Conservation (phyloP, 2,797 vertebrate genomes). For the Cetoscarus ocellatus region DNA sequence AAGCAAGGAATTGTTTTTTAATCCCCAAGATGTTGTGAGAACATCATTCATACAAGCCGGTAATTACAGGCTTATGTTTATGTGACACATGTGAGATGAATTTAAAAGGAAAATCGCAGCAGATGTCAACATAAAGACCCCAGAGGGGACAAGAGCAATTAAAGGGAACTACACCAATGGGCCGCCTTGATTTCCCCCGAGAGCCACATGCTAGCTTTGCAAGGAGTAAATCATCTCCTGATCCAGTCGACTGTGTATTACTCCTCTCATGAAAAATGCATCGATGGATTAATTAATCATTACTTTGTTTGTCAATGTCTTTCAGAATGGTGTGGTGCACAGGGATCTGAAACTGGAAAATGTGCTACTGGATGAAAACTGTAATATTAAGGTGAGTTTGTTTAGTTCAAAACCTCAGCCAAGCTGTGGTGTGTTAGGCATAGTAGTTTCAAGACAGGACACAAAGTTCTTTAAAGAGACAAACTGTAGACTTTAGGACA, state of each 20-base stretch:
- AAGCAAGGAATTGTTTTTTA: slow-evolving; percentile 60
- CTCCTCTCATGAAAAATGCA: slow-evolving; percentile 51
- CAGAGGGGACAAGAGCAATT: slow-evolving; percentile 67
- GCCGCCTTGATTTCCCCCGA: slow-evolving; percentile 67
- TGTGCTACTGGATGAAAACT: slow-evolving; percentile 99
- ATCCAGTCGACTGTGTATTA: slow-evolving; percentile 49
- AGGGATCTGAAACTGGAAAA: slow-evolving; percentile 99
- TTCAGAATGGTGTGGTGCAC: slow-evolving; percentile 98
- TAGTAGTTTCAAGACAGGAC: no score
- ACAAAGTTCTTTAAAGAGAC: no score
- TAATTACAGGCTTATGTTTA: slow-evolving; percentile 79
- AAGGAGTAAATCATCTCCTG: slow-evolving; percentile 58
- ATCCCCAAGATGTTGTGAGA: slow-evolving; percentile 71
- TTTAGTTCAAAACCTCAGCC: not conserved
- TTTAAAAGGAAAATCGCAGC: slow-evolving; percentile 63
- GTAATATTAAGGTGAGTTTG: slow-evolving; percentile 96
- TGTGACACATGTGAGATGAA: slow-evolving; percentile 74
- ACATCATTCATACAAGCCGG: slow-evolving; percentile 69
- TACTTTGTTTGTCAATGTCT: slow-evolving; percentile 37
- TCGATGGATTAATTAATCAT: slow-evolving; percentile 26
- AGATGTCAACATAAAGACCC: slow-evolving; percentile 74
- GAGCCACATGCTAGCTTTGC: slow-evolving; percentile 39
- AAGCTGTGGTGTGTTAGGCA: no score
- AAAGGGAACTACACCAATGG: slow-evolving; percentile 62
- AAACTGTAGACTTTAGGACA: no score